A percentile compares a stretch with the other conserved stretches of the same genome.
These are phyloP conservation scores for Theocolax elegans DNA, from an alignment of 1,140 invertebrate genomes.

Conservation along the genomic window DNA sequence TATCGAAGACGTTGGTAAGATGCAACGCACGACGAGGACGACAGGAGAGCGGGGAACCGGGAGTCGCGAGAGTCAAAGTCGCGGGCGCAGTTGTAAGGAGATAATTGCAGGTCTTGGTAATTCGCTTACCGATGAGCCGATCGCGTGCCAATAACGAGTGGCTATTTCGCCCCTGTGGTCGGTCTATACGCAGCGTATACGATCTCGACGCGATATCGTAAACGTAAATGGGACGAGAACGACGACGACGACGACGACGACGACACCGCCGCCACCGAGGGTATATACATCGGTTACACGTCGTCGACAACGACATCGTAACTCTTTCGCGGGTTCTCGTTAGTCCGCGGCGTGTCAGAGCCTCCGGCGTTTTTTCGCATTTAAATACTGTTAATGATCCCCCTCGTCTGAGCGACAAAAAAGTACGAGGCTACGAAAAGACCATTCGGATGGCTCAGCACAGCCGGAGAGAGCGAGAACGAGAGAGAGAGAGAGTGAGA, in stretches of 20 bases:
- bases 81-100: too few relatives aligned
- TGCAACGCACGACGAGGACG: too few relatives aligned
- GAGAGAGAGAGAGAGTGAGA: background rate
- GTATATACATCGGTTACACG: too few relatives aligned
- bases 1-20: too few relatives aligned
- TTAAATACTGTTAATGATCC: slow-evolving; percentile 35
- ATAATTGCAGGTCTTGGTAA: too few relatives aligned
- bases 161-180: background rate
- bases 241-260: background rate
- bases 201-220: slow-evolving; percentile 19
- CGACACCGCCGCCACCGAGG: too few relatives aligned
- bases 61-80: too few relatives aligned
- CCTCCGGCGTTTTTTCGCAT: slow-evolving; percentile 3
- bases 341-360: background rate
- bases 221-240: slow-evolving; percentile 22
- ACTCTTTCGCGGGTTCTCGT: slow-evolving; percentile 37
- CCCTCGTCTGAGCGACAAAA: background rate
- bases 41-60: too few relatives aligned
- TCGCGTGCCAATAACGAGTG: slow-evolving; percentile 15
- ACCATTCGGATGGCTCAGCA: too few relatives aligned
- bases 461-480: too few relatives aligned
- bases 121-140: background rate
- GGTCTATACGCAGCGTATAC: background rate
- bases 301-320: slow-evolving; percentile 27
- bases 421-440: too few relatives aligned